phyloP scores from a whole-genome alignment of 2,888 invertebrate genomes.

The Ptilodon capucinus region DNA sequence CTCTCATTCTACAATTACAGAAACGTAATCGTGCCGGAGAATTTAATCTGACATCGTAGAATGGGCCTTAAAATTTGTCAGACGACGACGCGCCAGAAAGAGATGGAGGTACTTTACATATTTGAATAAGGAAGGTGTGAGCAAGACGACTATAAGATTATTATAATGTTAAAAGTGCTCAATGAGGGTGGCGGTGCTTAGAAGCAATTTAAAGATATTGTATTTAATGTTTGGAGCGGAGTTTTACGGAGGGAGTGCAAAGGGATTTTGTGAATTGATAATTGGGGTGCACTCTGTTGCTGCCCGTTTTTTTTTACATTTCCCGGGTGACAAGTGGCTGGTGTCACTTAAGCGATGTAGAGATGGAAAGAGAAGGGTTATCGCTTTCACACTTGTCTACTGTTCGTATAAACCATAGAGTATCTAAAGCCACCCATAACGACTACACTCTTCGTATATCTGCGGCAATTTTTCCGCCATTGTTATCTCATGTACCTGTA shows the following conservation, averaged over 20 bases:
- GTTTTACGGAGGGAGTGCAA: slow-evolving; percentile 43
- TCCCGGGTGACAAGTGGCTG: background rate
- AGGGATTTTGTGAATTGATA: slow-evolving; percentile 71
- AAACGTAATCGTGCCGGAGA: slow-evolving; percentile 62
- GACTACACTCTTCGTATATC: no score
- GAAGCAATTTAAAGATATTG: slow-evolving; percentile 80
- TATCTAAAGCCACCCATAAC: no score
- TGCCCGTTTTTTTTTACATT: background rate
- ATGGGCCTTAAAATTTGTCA: slow-evolving; percentile 65
- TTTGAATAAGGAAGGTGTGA: slow-evolving; percentile 27
- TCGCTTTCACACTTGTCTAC: background rate
- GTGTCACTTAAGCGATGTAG: background rate
- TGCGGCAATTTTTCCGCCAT: no score
- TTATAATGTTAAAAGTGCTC: slow-evolving; percentile 77
- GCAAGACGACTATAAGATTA: slow-evolving; percentile 64
- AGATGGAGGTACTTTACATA: slow-evolving; percentile 34
- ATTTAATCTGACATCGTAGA: slow-evolving; percentile 66
- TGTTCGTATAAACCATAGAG: no score
- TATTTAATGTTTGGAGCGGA: slow-evolving; percentile 70
- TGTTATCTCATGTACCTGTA: no score
- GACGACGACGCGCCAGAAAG: slow-evolving; percentile 45
- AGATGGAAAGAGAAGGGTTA: background rate
- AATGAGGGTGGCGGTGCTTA: slow-evolving; percentile 77
- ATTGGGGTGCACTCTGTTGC: slow-evolving; percentile 66
- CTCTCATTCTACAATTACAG: slow-evolving; percentile 61